Evolutionary conservation across 2,113 vertebrate species (phyloP), one percentile per base, ranked within the genome.

Genomic region (Delphinapterus leucas): DNA sequence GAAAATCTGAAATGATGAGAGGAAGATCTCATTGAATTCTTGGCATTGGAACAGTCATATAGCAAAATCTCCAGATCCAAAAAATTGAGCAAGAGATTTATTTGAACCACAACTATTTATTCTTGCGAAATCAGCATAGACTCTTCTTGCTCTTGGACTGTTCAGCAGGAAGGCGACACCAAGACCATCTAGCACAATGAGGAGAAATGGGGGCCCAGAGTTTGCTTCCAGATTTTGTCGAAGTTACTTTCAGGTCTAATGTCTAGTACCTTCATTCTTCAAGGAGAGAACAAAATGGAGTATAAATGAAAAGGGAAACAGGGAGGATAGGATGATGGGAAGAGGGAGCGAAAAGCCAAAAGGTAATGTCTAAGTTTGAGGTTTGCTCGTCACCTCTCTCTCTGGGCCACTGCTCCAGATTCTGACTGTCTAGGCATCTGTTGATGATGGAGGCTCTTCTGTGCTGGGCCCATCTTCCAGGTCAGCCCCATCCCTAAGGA

Each of bases 71-170:
- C 58, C 26, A 88, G 63, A 71, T 90, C 61, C 84, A n/a, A 96
- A 91, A 95, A 93, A 55, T 47, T 84, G 80, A 96, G 95, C 97
- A 96, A 96, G 90, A 95, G 44, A 38, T 15, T 55, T 73, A 25
- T 73, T 89, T 89, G 74, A 90, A 67, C 89, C 77, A 83, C 68
- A 60, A 36, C 68, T 93, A 86, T 94, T 93, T 74, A 82, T 76
- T 74, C 83, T 95, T 96, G 76, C 90, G 92, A 96, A 93, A 96
- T 67, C 92, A 81, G 95, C n/a, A 17, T 0, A 15, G 31, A 28
- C 71, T 41, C 25, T 61, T 58, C 55, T 58, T 58, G 55, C 55
- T 58, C 55, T 41, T 28, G 65, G 70, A 8, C 67, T 49, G 2
- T 31, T 60, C 9, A 18, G 63, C 0, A 17, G 47, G 58, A 87